Conservation (phyloP, 2,888 invertebrate species). For the Ormyrus pomaceus region DNA sequence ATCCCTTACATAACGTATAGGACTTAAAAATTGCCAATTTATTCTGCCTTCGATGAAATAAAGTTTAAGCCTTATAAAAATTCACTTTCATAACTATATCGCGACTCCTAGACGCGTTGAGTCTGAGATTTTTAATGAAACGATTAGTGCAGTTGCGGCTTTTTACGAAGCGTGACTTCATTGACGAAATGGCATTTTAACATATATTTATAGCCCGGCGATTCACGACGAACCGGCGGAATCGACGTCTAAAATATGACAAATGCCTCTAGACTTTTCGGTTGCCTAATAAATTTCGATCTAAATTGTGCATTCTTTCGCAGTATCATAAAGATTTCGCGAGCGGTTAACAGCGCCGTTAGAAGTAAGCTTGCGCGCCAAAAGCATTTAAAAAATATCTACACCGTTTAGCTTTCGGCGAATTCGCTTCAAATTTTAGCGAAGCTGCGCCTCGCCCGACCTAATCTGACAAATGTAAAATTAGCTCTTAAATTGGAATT, state of each 20-base stretch:
- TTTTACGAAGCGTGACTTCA: constrained; percentile 27
- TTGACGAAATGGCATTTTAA: constrained; percentile 43
- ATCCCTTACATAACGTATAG: background rate
- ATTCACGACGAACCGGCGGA: constrained; percentile 6
- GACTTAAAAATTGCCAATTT: background rate
- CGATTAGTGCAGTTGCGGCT: background rate
- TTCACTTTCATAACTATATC: background rate
- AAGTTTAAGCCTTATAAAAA: background rate
- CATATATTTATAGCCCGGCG: constrained; percentile 31
- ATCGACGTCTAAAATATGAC: constrained; percentile 21
- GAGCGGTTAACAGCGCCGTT: background rate
- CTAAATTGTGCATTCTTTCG: background rate
- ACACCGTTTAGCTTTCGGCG: no score
- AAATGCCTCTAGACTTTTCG: background rate
- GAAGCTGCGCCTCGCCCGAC: background rate
- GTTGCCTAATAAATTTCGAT: constrained; percentile 10
- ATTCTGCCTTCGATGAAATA: no score
- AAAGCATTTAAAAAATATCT: no score
- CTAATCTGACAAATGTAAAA: background rate
- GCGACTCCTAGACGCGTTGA: background rate
- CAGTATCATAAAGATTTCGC: constrained; percentile 4
- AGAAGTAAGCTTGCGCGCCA: no score
- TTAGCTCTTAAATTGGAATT: constrained; percentile 34
- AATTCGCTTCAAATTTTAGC: no score
- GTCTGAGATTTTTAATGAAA: constrained; percentile 28